These are phyloP conservation scores for Labeo catla DNA, from an alignment of 2,113 vertebrate species.

Conservation along the genomic window DNA sequence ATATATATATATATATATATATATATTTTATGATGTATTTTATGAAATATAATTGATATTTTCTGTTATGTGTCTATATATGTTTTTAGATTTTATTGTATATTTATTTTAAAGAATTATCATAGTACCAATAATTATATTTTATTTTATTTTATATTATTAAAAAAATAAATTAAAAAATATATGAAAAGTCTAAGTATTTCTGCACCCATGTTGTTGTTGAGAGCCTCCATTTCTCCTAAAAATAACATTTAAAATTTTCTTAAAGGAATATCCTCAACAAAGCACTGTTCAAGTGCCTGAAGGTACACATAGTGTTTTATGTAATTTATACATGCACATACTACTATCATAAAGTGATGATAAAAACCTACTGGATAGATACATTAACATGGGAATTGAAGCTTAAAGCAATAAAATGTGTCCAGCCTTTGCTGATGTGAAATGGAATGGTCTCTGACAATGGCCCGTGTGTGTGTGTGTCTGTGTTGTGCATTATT, in stretches of 20 bases:
- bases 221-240: not conserved
- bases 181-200: not conserved
- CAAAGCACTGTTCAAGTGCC: not conserved
- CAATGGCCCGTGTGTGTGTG: not conserved
- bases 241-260: not conserved
- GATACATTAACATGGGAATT: not conserved
- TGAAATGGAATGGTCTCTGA: not conserved
- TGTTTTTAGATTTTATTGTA: not conserved
- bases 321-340: constrained; percentile 7
- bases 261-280: not conserved
- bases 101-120: not conserved
- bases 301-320: not conserved
- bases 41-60: too few relatives aligned
- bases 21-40: too few relatives aligned
- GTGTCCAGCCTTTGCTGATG: not conserved
- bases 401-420: constrained; percentile 13
- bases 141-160: too few relatives aligned
- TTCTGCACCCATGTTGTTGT: not conserved
- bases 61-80: too few relatives aligned
- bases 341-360: not conserved
- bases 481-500: not conserved
- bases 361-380: not conserved
- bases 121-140: too few relatives aligned
- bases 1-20: too few relatives aligned
- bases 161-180: too few relatives aligned